phyloP scores from a whole-genome alignment of 1,140 invertebrate genomes.

The Calliopsis andreniformis region DNA sequence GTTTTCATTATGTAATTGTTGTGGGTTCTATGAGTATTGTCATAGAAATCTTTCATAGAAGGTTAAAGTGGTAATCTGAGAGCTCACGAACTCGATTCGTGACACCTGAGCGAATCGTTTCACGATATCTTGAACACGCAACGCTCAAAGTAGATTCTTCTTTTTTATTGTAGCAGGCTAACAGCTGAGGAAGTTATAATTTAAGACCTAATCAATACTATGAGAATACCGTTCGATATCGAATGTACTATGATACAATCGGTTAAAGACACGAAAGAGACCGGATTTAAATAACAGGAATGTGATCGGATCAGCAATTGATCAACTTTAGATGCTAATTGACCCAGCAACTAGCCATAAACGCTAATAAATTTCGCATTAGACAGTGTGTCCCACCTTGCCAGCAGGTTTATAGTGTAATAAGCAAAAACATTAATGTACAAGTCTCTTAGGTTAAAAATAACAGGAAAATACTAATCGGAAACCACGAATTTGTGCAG shows the following conservation, averaged over 20 bases:
- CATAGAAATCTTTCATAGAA: not conserved
- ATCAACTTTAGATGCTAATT: slow-evolving; percentile 60
- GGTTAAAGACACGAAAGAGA: not conserved
- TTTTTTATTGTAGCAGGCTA: not conserved
- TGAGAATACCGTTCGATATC: not conserved
- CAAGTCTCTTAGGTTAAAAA: not conserved
- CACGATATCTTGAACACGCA: not conserved
- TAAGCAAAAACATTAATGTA: slow-evolving; percentile 6
- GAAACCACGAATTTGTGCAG: slow-evolving; percentile 16
- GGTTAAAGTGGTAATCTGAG: not conserved
- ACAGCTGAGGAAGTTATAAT: slow-evolving; percentile 3
- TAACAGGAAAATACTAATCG: slow-evolving; percentile 2
- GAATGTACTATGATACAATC: too few relatives aligned
- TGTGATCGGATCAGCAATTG: slow-evolving; percentile 35
- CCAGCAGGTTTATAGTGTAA: slow-evolving; percentile 53
- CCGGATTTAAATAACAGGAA: slow-evolving; percentile 25
- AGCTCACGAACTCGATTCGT: slow-evolving; percentile 9
- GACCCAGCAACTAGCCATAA: slow-evolving; percentile 72
- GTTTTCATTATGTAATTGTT: too few relatives aligned
- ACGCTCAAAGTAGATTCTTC: not conserved
- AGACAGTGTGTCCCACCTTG: slow-evolving; percentile 40
- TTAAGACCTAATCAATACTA: slow-evolving; percentile 29
- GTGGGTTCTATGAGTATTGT: too few relatives aligned
- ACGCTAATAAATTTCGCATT: slow-evolving; percentile 25
- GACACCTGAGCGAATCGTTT: slow-evolving; percentile 1